Evolutionary conservation across 1,140 invertebrate species (phyloP).

Genomic region (Camponotus vicinus): DNA sequence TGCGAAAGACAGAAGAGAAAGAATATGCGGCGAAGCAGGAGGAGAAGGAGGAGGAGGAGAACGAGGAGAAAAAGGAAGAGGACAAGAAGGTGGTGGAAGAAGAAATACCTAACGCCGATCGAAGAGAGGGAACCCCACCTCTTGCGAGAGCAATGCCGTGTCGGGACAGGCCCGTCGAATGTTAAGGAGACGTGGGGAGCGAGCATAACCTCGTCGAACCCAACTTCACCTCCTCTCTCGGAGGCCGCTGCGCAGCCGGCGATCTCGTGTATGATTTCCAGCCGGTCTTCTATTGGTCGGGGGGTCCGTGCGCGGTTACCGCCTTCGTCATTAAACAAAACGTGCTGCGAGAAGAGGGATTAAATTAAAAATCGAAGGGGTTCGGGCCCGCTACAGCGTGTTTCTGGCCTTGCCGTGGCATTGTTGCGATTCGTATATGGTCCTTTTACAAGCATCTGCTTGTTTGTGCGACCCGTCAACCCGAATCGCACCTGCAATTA

Average conservation of each 20-base stretch:
- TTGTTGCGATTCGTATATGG: constrained; percentile 53
- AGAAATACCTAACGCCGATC: constrained; percentile 76
- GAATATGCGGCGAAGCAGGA: constrained; percentile 43
- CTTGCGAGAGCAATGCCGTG: constrained; percentile 74
- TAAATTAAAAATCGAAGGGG: constrained; percentile 75
- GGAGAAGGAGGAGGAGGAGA: constrained; percentile 10
- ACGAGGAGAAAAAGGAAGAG: constrained; percentile 26
- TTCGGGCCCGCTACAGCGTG: constrained; percentile 64
- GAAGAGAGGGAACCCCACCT: constrained; percentile 80
- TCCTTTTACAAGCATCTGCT: constrained; percentile 61
- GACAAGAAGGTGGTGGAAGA: constrained; percentile 56
- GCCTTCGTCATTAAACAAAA: constrained; percentile 82
- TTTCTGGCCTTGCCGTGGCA: constrained; percentile 70
- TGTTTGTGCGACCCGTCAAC: constrained; percentile 37
- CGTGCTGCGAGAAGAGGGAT: constrained; percentile 70
- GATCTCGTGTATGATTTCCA: constrained; percentile 83
- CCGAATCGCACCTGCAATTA: constrained; percentile 52
- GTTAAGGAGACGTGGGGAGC: constrained; percentile 80
- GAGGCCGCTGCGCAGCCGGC: constrained; percentile 73
- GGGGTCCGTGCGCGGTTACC: constrained; percentile 77
- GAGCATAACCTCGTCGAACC: constrained; percentile 78
- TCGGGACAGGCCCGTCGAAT: constrained; percentile 83
- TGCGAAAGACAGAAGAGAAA: constrained; percentile 51
- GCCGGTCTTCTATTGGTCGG: constrained; percentile 79
- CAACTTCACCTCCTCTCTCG: constrained; percentile 77